phyloP scores from a whole-genome alignment of 2,888 invertebrate genomes.

The Drosophila pseudotalamancana region DNA sequence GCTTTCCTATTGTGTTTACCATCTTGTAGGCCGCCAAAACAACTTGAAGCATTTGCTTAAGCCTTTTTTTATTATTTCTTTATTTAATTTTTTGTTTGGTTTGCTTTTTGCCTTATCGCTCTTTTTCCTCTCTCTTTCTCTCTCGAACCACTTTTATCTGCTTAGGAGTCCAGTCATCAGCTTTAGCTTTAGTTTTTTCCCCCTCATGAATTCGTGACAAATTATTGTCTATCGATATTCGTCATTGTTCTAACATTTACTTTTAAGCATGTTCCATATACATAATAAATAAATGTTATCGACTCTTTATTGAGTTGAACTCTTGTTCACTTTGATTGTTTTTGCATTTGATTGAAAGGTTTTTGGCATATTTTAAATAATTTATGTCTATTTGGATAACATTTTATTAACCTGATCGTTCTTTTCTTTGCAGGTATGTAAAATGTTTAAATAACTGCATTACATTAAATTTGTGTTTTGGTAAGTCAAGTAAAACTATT shows the following conservation, averaged over 20 bases:
- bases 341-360: slow-evolving; percentile 3
- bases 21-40: slow-evolving; percentile 48
- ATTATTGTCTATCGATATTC: slow-evolving; percentile 51
- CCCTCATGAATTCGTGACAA: slow-evolving; percentile 47
- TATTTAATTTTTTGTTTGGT: neutral
- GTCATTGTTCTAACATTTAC: slow-evolving; percentile 39
- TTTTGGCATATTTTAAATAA: neutral
- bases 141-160: slow-evolving; percentile 28
- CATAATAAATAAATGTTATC: neutral
- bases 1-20: slow-evolving; percentile 58
- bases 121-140: neutral
- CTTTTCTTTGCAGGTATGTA: slow-evolving; percentile 65
- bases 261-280: slow-evolving; percentile 9
- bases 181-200: neutral
- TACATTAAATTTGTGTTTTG: neutral
- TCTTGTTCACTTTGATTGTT: neutral
- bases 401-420: slow-evolving; percentile 5
- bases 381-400: too few species aligned
- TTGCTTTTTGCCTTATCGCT: neutral
- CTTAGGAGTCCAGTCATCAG: slow-evolving; percentile 23
- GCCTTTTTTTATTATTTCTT: slow-evolving; percentile 20
- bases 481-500: neutral
- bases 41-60: slow-evolving; percentile 50
- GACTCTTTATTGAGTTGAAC: neutral
- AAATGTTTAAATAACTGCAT: neutral